phyloP scores from a whole-genome alignment of 35 echinoderm and acorn worm species.

The Lytechinus variegatus region DNA sequence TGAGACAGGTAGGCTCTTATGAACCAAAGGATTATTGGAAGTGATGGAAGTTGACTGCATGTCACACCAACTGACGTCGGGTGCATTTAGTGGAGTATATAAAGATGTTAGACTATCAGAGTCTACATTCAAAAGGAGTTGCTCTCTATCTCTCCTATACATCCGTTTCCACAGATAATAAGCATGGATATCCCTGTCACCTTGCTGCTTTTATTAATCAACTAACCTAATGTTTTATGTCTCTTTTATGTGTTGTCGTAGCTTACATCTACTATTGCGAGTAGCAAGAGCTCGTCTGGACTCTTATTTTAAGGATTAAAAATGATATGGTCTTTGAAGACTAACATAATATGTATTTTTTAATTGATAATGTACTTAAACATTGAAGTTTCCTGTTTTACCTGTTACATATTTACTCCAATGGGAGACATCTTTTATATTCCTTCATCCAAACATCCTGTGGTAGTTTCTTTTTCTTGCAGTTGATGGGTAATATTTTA shows the following conservation, averaged over 20 bases:
- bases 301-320: not conserved
- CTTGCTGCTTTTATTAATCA: not conserved
- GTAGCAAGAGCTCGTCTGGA: not conserved
- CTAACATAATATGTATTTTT: not conserved
- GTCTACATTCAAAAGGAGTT: not conserved
- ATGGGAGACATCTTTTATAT: not conserved
- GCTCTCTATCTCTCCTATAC: not conserved
- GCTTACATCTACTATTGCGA: not conserved
- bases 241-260: slow-evolving; percentile 13
- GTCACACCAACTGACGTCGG: not conserved
- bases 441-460: not conserved
- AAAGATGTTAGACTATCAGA: not conserved
- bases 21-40: not conserved
- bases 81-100: not conserved
- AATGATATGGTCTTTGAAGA: not conserved
- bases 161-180: not conserved
- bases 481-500: not conserved
- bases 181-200: slow-evolving; percentile 8
- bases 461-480: not conserved
- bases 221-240: not conserved
- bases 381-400: not conserved
- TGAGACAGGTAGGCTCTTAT: not conserved
- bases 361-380: not conserved
- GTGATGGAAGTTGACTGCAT: not conserved
- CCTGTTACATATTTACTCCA: slow-evolving; percentile 10